Evolutionary conservation across 2,888 invertebrate species (phyloP).

Genomic region (Malacosoma neustria): DNA sequence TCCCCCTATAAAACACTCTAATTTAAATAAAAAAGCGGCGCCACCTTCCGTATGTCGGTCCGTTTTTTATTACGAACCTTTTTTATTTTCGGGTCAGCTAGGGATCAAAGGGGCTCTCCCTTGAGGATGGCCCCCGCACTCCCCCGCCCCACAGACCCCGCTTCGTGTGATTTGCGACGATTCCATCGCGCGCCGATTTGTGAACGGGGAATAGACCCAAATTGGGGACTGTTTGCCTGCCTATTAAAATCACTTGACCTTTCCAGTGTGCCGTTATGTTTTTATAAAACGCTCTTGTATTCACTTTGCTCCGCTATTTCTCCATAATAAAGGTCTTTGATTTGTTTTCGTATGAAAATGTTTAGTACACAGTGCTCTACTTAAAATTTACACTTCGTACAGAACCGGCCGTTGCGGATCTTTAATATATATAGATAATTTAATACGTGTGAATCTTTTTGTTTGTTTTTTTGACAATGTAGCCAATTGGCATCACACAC

Average conservation of each 20-base stretch:
- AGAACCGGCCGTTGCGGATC: no score
- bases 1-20: slow-evolving; percentile 74
- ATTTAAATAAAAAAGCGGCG: slow-evolving; percentile 75
- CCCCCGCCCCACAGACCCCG: slow-evolving; percentile 29
- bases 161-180: slow-evolving; percentile 67
- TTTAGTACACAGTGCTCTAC: no score
- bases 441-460: no score
- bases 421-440: no score
- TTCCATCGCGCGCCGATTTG: slow-evolving; percentile 66
- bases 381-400: no score
- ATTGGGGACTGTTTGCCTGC: slow-evolving; percentile 64
- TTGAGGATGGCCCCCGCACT: slow-evolving; percentile 36
- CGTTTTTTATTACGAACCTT: slow-evolving; percentile 73
- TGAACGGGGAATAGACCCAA: slow-evolving; percentile 67
- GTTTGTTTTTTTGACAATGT: no score
- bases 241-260: slow-evolving; percentile 69
- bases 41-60: slow-evolving; percentile 74
- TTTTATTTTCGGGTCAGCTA: slow-evolving; percentile 74
- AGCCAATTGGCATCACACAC: no score
- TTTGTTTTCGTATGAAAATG: no score
- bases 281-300: slow-evolving; percentile 29
- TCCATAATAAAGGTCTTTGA: slow-evolving; percentile 2
- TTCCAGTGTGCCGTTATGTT: slow-evolving; percentile 35
- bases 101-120: slow-evolving; percentile 73
- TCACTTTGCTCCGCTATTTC: slow-evolving; percentile 26